phyloP scores from a whole-genome alignment of 2,888 invertebrate species.

The Eupsilia transversa region DNA sequence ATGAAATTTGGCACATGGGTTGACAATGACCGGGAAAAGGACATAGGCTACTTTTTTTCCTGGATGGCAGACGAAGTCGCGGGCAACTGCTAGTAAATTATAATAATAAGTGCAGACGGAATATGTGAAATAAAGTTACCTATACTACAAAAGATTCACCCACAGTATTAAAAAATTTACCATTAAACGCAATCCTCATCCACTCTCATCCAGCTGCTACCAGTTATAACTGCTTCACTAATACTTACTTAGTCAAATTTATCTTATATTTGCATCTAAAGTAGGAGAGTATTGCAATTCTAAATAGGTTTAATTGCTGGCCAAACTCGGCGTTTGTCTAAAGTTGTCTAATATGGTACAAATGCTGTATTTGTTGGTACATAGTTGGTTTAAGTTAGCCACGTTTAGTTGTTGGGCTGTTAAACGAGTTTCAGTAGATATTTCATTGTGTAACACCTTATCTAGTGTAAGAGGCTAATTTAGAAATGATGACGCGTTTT shows the following conservation, averaged over 20 bases:
- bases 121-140: background rate
- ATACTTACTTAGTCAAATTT: background rate
- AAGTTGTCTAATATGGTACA: conserved; percentile 32
- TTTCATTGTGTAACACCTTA: conserved; percentile 11
- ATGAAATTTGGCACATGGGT: no score
- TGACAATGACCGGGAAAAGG: no score
- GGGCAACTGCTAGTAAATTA: no score
- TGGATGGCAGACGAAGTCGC: no score
- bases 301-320: conserved; percentile 43
- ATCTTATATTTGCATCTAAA: conserved; percentile 18
- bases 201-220: conserved; percentile 10
- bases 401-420: conserved; percentile 12
- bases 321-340: conserved; percentile 25
- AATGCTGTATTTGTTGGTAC: conserved; percentile 32
- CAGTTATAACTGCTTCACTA: background rate
- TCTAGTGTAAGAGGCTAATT: background rate
- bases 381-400: conserved; percentile 1
- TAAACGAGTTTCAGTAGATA: conserved; percentile 23
- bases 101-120: no score
- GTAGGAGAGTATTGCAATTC: conserved; percentile 22
- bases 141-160: background rate
- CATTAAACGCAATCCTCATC: background rate
- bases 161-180: background rate
- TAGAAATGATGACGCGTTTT: background rate
- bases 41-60: no score